Base-by-base conservation (phyloP, 2,113 vertebrate species). In the Abramis brama region DNA sequence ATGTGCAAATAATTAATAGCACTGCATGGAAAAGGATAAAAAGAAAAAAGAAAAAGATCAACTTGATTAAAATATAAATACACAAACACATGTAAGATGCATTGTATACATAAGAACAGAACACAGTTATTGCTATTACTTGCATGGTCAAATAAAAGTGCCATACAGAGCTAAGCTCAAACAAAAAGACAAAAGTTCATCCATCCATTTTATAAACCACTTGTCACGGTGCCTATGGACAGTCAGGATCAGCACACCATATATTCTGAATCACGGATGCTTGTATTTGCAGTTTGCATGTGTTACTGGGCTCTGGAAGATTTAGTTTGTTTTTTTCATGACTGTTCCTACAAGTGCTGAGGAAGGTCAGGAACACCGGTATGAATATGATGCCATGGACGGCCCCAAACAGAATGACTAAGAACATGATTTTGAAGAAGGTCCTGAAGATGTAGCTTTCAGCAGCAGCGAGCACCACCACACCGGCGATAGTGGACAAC, bases 351-450 rank as follows among this genome's bases (percentile, higher is more conserved):
- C 86, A 87, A 55, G 27, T 83, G 50, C 50, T 50, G 10, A 87
- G 68, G 33, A 87, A 84, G n/a, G 50, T 73, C 25, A 87, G 82
- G 45, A 87, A 93, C 64, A 91, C 91, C n/a, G 94, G 91, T 85
- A 94, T 90, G 83, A 94, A 95, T 87, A 83, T 19, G 79, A 95
- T 87, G 39, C 39, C 39, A 39, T 39, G 39, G 45, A 89, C 45
- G 79, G 82, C 85, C 52, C 92, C 92, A 82, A 93, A 95, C 50
- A 90, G 3, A 47, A 93, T 81, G 83, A 90, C 92, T 39, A 94
- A 87, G 88, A 93, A 94, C 92, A 87, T 93, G 52, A 94, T 93
- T 87, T 95, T 93, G 73, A 92, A 94, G 91, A 93, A 94, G 7
- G 88, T 92, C 75, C 91, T 90, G 84, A 94, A 91, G 76, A 94